These are phyloP conservation scores for Pachyramphus minor DNA, from an alignment of 2,113 vertebrate genomes.

Conservation along the genomic window DNA sequence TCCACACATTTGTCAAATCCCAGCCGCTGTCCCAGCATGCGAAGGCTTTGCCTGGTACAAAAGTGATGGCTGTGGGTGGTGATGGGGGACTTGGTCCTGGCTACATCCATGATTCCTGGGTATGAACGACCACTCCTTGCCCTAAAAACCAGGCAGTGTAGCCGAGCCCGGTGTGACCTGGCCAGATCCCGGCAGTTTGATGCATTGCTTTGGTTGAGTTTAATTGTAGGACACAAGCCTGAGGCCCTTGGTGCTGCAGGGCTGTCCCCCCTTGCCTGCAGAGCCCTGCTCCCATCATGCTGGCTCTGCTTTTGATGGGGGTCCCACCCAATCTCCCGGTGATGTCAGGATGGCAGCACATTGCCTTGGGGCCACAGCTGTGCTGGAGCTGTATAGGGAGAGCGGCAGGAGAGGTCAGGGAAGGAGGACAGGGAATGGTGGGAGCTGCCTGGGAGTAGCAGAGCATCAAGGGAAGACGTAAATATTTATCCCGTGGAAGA, in stretches of 20 bases:
- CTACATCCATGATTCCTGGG: background rate
- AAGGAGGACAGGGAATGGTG: background rate
- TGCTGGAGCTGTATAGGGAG: background rate
- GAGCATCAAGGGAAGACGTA: background rate
- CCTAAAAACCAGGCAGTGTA: background rate
- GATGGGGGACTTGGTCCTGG: background rate
- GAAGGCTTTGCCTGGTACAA: background rate
- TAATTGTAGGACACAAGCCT: background rate
- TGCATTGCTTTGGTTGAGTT: background rate
- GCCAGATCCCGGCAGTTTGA: rapidly evolving
- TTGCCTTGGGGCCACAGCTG: background rate
- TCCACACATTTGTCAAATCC: background rate
- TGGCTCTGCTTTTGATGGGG: rapidly evolving
- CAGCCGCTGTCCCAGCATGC: background rate
- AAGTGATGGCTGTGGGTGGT: background rate
- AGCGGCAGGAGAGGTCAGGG: background rate
- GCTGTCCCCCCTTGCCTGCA: rapidly evolving
- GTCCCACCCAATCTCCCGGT: rapidly evolving
- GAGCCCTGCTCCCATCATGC: rapidly evolving
- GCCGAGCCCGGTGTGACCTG: background rate
- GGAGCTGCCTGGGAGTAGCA: background rate
- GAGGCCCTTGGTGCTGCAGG: background rate
- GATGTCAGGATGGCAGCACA: rapidly evolving
- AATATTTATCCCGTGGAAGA: rapidly evolving
- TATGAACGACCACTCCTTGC: rapidly evolving